phyloP scores from a whole-genome alignment of 2,888 invertebrate species.

The Odontomyia ornata region DNA sequence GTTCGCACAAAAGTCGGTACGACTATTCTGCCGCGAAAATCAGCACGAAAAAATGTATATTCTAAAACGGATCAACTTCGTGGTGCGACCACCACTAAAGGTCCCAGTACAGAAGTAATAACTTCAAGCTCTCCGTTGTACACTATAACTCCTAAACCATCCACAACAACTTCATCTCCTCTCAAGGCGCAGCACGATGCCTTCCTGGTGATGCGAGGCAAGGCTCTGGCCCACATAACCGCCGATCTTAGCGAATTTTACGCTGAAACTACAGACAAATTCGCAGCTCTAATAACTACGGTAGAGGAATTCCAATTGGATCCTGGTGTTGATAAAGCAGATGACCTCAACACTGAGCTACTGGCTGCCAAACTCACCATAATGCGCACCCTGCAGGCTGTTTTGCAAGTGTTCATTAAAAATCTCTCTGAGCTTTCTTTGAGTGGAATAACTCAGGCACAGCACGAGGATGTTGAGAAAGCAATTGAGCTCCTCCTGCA shows the following conservation, averaged over 20 bases:
- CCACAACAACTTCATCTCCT: not conserved
- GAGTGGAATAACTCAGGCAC: not conserved
- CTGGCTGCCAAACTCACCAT: conserved; percentile 4
- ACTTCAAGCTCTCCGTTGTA: too few relatives aligned
- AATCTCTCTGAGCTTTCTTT: conserved; percentile 29
- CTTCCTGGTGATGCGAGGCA: not conserved
- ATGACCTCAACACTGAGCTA: not conserved
- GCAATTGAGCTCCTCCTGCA: not conserved
- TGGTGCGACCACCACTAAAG: too few relatives aligned
- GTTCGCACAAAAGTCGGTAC: too few relatives aligned
- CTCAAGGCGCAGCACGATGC: not conserved
- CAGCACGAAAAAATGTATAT: too few relatives aligned
- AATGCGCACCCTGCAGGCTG: not conserved
- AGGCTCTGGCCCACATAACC: conserved; percentile 4
- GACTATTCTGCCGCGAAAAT: too few relatives aligned
- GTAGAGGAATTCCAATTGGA: conserved; percentile 13
- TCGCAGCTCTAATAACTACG: not conserved
- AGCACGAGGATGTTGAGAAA: not conserved
- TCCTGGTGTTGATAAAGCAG: not conserved
- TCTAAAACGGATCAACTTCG: too few relatives aligned
- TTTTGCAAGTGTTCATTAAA: conserved; percentile 11
- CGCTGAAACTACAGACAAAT: conserved; percentile 28
- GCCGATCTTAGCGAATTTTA: conserved; percentile 12
- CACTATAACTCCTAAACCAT: not conserved
- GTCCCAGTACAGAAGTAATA: too few relatives aligned